These are phyloP conservation scores for Pygoscelis antarcticus DNA, from an alignment of 2,113 vertebrate species.

Conservation along the genomic window DNA sequence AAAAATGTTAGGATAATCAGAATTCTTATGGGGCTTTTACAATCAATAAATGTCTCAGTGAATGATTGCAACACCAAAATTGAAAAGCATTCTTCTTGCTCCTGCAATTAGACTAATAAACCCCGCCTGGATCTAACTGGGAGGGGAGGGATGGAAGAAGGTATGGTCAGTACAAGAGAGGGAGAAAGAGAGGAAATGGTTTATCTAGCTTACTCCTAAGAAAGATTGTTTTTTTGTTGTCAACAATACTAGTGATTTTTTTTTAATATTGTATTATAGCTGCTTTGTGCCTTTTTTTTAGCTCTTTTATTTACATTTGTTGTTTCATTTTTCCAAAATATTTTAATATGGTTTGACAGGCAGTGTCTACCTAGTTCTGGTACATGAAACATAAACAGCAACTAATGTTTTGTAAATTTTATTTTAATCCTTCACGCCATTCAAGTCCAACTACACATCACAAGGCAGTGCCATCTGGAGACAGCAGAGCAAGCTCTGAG, in stretches of 20 bases:
- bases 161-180: not conserved
- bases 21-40: conserved; percentile 60
- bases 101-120: conserved; percentile 32
- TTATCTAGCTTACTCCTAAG: not conserved
- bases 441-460: not conserved
- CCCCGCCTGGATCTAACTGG: not conserved
- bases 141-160: not conserved
- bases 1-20: conserved; percentile 61
- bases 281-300: not conserved
- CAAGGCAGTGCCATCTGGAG: not conserved
- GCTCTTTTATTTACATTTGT: not conserved
- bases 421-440: not conserved
- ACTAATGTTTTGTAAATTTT: not conserved
- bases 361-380: not conserved
- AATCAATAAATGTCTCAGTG: conserved; percentile 62
- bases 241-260: not conserved
- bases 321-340: not conserved
- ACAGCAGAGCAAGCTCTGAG: not conserved
- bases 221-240: not conserved
- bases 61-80: conserved; percentile 42
- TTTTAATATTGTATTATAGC: not conserved
- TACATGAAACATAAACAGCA: not conserved
- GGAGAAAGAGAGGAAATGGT: not conserved
- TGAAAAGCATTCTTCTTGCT: conserved; percentile 38
- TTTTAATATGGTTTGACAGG: not conserved